Evolutionary conservation across 2,888 invertebrate genomes (phyloP).

Genomic region (Deladenus siricidicola): DNA sequence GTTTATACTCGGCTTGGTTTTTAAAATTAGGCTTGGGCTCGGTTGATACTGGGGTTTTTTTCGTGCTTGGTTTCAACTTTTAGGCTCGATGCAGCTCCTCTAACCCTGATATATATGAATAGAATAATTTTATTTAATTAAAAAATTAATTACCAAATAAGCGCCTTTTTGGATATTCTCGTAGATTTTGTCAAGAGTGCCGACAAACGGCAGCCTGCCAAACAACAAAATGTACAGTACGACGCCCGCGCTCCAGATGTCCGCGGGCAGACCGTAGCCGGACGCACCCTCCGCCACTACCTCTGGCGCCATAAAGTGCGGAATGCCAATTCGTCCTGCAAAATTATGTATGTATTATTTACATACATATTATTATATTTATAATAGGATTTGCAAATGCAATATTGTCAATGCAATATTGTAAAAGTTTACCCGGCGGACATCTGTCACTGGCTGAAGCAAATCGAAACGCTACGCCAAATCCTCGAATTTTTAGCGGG

Average conservation of each 20-base stretch:
- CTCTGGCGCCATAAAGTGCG: slow-evolving; percentile 97
- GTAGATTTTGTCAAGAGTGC: slow-evolving; percentile 82
- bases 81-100: too few relatives aligned
- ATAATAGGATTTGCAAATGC: too few relatives aligned
- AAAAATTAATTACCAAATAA: slow-evolving; percentile 52
- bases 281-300: slow-evolving; percentile 76
- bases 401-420: neutral
- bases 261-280: slow-evolving; percentile 64
- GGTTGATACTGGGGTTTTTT: slow-evolving; percentile 14
- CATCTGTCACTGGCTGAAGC: slow-evolving; percentile 55
- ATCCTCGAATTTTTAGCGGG: slow-evolving; percentile 92
- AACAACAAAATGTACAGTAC: slow-evolving; percentile 77
- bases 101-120: neutral
- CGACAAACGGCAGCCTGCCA: slow-evolving; percentile 87
- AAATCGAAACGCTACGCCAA: slow-evolving; percentile 88
- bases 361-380: slow-evolving; percentile 1
- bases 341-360: neutral
- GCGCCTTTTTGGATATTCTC: slow-evolving; percentile 66
- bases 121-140: neutral
- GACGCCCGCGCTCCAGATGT: slow-evolving; percentile 88
- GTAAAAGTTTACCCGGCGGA: slow-evolving; percentile 7
- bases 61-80: too few relatives aligned
- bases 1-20: too few relatives aligned
- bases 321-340: slow-evolving; percentile 74
- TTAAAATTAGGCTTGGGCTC: neutral